phyloP scores from a whole-genome alignment of 2,113 vertebrate species.

The Perognathus longimembris region DNA sequence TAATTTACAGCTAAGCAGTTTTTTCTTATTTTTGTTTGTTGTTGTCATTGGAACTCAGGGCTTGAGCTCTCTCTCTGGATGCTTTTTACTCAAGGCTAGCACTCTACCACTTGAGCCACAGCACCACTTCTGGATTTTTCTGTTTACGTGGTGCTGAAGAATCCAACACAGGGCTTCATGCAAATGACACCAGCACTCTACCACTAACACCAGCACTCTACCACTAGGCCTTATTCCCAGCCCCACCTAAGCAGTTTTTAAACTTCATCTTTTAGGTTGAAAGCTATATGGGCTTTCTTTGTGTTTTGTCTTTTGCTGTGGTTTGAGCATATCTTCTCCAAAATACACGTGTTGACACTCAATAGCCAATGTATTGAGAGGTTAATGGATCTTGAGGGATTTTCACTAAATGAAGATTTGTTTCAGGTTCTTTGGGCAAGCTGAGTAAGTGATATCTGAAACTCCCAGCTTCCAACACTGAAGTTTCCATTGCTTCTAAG shows the following conservation, averaged over 20 bases:
- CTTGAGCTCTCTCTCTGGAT: no score
- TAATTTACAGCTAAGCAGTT: background rate
- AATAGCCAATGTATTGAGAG: background rate
- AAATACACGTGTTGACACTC: background rate
- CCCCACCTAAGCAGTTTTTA: background rate
- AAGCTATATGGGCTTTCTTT: background rate
- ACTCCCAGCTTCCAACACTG: background rate
- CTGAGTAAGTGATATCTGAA: background rate
- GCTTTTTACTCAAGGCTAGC: no score
- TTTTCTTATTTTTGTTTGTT: no score
- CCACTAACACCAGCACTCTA: no score
- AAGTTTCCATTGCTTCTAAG: background rate
- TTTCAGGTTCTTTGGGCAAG: background rate
- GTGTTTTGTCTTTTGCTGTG: background rate
- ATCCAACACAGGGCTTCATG: no score
- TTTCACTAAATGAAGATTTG: background rate
- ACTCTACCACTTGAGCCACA: no score
- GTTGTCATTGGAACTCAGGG: no score
- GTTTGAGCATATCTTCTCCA: background rate
- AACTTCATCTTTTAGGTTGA: background rate
- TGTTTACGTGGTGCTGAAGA: no score
- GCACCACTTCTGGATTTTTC: no score
- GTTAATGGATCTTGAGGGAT: background rate
- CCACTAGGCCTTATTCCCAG: no score
- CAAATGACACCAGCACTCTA: no score